Conservation (phyloP, 2,113 vertebrate species). For the Oceanites oceanicus region DNA sequence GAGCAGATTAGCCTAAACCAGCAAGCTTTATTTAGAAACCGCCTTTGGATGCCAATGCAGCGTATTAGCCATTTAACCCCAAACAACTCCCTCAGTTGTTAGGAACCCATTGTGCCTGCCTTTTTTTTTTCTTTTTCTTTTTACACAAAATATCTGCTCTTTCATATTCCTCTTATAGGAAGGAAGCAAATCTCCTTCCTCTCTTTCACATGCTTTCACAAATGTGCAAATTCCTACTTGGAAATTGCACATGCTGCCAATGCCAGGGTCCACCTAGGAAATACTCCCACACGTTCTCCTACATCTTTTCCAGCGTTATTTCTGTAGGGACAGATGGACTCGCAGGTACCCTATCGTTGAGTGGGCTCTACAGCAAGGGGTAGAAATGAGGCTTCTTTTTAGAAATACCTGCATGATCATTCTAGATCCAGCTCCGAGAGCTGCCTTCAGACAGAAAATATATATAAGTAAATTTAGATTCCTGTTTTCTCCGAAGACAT, state of each 20-base stretch:
- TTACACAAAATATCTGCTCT: background rate
- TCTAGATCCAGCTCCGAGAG: background rate
- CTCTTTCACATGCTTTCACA: background rate
- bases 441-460: background rate
- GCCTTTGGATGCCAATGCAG: background rate
- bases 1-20: background rate
- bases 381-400: background rate
- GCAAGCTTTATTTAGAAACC: background rate
- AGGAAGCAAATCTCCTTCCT: background rate
- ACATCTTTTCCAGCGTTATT: background rate
- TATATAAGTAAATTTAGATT: background rate
- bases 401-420: background rate
- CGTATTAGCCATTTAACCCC: background rate
- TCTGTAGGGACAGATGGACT: background rate
- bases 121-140: too few species aligned
- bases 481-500: background rate
- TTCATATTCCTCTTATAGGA: background rate
- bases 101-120: background rate
- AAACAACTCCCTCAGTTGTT: background rate
- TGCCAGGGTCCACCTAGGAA: background rate
- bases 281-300: background rate
- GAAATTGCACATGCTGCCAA: accelerated
- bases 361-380: background rate
- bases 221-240: background rate
- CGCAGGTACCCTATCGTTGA: background rate